These are phyloP conservation scores for Podarcis cretensis DNA, from an alignment of 2,113 vertebrate genomes.

Conservation along the genomic window DNA sequence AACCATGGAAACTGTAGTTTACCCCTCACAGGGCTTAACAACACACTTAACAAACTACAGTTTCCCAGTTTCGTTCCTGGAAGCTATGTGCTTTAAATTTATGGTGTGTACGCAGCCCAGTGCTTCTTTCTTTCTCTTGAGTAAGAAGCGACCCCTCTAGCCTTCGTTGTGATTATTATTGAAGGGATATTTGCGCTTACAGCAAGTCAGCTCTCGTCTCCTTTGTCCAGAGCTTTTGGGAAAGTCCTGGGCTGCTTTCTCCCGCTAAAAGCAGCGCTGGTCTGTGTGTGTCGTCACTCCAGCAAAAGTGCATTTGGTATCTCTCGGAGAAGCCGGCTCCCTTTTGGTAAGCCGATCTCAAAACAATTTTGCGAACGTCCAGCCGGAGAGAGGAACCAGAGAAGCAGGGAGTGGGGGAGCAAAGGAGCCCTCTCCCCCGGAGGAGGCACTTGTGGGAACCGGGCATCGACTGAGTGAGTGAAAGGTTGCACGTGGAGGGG, in stretches of 20 bases:
- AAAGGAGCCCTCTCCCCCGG: slow-evolving; percentile 1
- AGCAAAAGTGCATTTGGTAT: slow-evolving; percentile 51
- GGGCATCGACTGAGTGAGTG: slow-evolving; percentile 75
- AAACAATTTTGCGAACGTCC: slow-evolving; percentile 74
- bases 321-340: slow-evolving; percentile 54
- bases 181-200: background rate
- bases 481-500: background rate
- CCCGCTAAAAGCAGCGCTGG: background rate
- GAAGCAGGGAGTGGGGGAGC: slow-evolving; percentile 64
- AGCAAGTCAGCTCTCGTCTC: background rate
- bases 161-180: background rate
- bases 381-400: slow-evolving; percentile 64
- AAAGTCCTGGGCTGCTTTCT: background rate
- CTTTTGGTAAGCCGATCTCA: slow-evolving; percentile 76
- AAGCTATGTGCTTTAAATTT: no score
- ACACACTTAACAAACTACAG: no score
- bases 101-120: no score
- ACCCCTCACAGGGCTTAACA: no score
- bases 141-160: background rate
- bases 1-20: no score
- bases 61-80: no score
- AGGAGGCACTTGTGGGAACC: slow-evolving; percentile 38
- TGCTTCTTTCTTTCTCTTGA: background rate
- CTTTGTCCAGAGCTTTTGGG: background rate
- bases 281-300: slow-evolving; percentile 45